These are phyloP conservation scores for Dascyllus trimaculatus DNA, from an alignment of 2,113 vertebrate genomes.

Conservation along the genomic window DNA sequence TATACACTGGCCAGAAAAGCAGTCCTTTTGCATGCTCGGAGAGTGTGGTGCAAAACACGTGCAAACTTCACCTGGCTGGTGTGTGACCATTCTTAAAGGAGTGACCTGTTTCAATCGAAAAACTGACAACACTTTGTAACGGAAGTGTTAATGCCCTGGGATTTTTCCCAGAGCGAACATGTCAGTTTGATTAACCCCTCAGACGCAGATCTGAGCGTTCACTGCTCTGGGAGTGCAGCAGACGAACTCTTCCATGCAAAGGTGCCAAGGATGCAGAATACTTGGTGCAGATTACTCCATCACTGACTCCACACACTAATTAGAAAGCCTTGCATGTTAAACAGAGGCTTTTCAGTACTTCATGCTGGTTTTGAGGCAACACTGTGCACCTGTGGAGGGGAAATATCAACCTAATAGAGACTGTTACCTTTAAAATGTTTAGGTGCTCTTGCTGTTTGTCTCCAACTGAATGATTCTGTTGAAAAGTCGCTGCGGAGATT, in stretches of 20 bases:
- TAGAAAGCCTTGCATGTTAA: neutral
- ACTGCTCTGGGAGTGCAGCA: neutral
- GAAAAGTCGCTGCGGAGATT: conserved; percentile 22
- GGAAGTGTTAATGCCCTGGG: neutral
- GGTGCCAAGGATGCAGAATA: conserved; percentile 4
- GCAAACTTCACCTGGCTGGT: neutral
- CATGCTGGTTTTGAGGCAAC: conserved; percentile 40
- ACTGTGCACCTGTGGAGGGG: conserved; percentile 7
- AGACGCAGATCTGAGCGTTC: neutral
- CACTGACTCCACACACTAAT: no score
- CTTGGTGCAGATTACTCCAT: no score
- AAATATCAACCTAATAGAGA: neutral
- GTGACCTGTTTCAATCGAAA: neutral
- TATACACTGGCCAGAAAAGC: neutral
- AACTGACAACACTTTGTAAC: neutral
- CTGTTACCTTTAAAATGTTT: conserved; percentile 46
- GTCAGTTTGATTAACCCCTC: neutral
- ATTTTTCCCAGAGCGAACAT: neutral
- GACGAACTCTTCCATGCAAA: conserved; percentile 50
- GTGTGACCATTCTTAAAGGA: neutral
- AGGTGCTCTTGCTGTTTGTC: conserved; percentile 22
- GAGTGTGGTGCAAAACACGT: neutral
- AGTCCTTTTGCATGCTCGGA: conserved; percentile 25
- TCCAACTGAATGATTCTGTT: no score
- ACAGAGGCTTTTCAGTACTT: conserved; percentile 4